A percentile compares a stretch with the other conserved stretches of the same genome.
phyloP scores from a whole-genome alignment of 2,797 vertebrate species.

The Platyrinchus mystaceus region DNA sequence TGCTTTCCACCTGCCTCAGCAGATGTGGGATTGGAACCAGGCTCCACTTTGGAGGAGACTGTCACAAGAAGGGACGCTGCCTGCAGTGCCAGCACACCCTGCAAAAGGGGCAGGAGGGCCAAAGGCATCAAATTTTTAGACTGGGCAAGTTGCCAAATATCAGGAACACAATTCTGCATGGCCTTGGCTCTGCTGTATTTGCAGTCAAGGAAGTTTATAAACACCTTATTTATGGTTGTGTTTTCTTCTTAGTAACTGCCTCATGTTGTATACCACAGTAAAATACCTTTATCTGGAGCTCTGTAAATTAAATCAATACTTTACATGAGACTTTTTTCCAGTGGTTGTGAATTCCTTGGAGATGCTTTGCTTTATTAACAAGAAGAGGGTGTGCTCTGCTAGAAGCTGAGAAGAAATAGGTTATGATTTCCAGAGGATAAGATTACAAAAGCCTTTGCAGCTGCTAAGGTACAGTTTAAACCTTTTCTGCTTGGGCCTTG shows the following conservation, averaged over 20 bases:
- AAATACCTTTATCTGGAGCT: not conserved
- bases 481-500: not conserved
- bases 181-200: not conserved
- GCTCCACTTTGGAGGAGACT: not conserved
- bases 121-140: not conserved
- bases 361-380: constrained; percentile 11
- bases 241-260: not conserved
- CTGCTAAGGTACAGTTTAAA: not conserved
- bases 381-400: not conserved
- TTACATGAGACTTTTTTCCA: not conserved
- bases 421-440: not conserved
- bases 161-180: not conserved
- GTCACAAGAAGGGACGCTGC: not conserved
- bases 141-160: not conserved
- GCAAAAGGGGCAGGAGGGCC: not conserved
- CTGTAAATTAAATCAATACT: not conserved
- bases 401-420: not conserved
- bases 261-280: not conserved
- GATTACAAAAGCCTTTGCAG: constrained; percentile 1
- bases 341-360: constrained; percentile 6
- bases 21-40: not conserved
- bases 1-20: not conserved
- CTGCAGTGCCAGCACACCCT: not conserved
- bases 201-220: not conserved
- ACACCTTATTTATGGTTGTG: not conserved